Percentiles rank a stretch among this genome's conserved stretches.
phyloP scores from a whole-genome alignment of 2,797 vertebrate species.

The Clamator glandarius region DNA sequence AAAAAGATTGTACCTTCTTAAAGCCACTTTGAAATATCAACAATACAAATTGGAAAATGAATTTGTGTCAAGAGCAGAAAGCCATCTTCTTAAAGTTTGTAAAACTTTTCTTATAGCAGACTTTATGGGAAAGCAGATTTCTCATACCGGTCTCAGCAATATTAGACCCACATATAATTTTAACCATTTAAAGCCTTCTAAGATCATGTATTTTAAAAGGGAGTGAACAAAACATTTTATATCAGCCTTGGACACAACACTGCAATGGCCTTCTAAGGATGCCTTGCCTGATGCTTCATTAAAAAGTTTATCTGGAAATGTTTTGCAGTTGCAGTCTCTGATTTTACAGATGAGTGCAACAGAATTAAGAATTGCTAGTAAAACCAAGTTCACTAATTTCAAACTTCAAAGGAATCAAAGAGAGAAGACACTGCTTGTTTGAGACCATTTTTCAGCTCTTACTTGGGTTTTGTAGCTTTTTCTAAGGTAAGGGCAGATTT shows the following conservation, averaged over 20 bases:
- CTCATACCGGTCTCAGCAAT: background rate
- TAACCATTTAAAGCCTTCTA: background rate
- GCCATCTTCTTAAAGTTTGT: background rate
- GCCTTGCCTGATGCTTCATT: background rate
- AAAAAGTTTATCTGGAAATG: background rate
- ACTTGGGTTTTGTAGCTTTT: background rate
- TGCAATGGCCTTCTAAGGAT: background rate
- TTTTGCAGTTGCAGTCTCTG: background rate
- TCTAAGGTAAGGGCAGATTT: background rate
- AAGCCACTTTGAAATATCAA: background rate
- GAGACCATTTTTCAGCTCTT: background rate
- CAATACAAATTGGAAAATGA: fast-evolving
- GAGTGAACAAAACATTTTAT: background rate
- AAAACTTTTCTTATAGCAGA: background rate
- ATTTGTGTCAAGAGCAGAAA: background rate
- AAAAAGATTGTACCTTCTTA: background rate
- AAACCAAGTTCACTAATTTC: background rate
- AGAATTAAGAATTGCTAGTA: background rate
- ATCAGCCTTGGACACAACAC: background rate
- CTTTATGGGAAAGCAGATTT: background rate
- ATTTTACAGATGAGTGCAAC: background rate
- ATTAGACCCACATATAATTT: background rate
- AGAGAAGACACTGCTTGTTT: background rate
- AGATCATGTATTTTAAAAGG: background rate
- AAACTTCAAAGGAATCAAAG: background rate